Percentiles rank a stretch among this genome's conserved stretches.
phyloP scores from a whole-genome alignment of 1,140 invertebrate genomes.

The Ptiloglossa arizonensis region DNA sequence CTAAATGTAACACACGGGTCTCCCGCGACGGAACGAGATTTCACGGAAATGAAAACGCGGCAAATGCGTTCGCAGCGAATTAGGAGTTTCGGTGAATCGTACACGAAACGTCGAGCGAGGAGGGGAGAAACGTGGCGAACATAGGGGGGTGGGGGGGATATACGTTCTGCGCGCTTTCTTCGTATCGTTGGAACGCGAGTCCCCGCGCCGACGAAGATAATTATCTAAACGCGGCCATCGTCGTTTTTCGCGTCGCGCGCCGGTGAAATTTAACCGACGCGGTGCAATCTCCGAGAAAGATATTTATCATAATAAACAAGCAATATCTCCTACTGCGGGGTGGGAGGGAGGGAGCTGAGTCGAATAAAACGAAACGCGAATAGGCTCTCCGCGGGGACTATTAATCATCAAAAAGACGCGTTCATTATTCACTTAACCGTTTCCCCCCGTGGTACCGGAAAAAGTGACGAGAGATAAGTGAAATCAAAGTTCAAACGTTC shows the following conservation, averaged over 20 bases:
- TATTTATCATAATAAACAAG: not conserved
- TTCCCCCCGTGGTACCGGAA: not conserved
- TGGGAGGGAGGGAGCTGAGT: not conserved
- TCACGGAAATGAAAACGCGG: slow-evolving; percentile 19
- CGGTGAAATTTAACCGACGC: not conserved
- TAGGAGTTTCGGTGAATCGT: not conserved
- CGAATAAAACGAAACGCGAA: not conserved
- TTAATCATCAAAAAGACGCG: not conserved
- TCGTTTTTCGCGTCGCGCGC: no score
- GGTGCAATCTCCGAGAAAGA: not conserved
- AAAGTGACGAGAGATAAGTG: not conserved
- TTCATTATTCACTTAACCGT: not conserved
- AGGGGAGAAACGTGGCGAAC: not conserved
- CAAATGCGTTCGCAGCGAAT: slow-evolving; percentile 5
- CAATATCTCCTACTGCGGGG: not conserved
- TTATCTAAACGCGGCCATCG: slow-evolving; percentile 7
- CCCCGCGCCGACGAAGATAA: not conserved
- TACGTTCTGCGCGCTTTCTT: not conserved
- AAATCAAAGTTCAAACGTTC: slow-evolving; percentile 22
- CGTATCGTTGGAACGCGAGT: not conserved
- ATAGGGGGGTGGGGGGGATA: no score
- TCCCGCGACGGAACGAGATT: not conserved
- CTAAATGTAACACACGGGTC: not conserved
- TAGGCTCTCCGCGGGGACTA: not conserved
- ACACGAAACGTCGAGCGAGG: not conserved